Conservation (phyloP, 2,797 vertebrate genomes). For the Characodon lateralis region DNA sequence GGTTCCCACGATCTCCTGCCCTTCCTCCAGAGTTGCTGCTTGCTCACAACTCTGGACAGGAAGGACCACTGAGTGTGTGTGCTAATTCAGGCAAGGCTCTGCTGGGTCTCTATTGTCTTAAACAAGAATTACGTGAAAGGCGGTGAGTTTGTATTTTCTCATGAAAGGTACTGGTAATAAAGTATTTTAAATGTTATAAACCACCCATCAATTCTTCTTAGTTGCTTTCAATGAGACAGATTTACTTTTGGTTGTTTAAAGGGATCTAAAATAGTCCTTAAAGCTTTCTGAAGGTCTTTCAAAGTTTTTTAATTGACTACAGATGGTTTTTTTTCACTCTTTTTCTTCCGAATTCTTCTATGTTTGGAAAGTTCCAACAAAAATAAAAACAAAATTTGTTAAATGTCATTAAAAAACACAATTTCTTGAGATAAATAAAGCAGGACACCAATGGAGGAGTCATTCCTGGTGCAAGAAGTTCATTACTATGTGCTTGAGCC, state of each 20-base stretch:
- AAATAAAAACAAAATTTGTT: not conserved
- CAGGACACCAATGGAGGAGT: too few species aligned
- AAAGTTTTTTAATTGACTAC: not conserved
- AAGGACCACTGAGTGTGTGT: conserved; percentile 49
- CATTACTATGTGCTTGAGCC: too few species aligned
- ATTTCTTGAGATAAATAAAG: too few species aligned
- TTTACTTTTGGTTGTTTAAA: not conserved
- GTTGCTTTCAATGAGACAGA: not conserved
- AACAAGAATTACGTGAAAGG: conserved; percentile 23
- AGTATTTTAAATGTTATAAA: not conserved
- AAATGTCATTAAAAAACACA: too few species aligned
- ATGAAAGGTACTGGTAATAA: not conserved
- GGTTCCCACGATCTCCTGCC: conserved; percentile 82
- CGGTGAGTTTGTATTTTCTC: not conserved
- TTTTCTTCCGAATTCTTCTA: not conserved
- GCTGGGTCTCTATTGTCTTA: conserved; percentile 48
- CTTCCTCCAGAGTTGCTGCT: conserved; percentile 72
- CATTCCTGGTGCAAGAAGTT: too few species aligned
- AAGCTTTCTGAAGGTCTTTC: not conserved
- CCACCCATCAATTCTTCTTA: not conserved
- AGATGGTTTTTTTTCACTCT: not conserved
- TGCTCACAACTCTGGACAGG: conserved; percentile 64
- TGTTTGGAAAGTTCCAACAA: not conserved
- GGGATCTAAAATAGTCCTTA: not conserved
- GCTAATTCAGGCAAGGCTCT: conserved; percentile 48